Conservation (phyloP, 2,888 invertebrate species). For the Endomychus coccineus region DNA sequence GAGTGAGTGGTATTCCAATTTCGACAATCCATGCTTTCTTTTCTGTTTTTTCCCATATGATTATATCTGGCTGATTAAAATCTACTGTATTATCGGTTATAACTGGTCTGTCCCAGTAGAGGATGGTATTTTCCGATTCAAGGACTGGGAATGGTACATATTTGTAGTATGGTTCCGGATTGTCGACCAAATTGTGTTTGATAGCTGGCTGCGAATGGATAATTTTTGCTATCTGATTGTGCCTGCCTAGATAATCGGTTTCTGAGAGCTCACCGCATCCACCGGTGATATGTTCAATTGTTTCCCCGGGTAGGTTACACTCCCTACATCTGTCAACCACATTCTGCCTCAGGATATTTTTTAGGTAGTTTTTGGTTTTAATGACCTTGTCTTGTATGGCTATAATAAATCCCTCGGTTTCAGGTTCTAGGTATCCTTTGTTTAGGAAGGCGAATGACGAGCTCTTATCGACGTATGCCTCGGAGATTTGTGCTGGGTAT, state of each 20-base stretch:
- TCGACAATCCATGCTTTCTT: too few relatives aligned
- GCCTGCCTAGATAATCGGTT: conserved; percentile 18
- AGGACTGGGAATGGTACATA: conserved; percentile 12
- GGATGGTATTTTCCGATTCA: conserved; percentile 7
- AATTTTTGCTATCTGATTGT: conserved; percentile 18
- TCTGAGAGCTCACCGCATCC: conserved; percentile 14
- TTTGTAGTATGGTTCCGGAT: conserved; percentile 15
- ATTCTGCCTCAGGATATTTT: conserved; percentile 13
- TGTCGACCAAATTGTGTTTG: conserved; percentile 1
- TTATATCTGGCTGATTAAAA: conserved; percentile 16
- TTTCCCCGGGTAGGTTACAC: conserved; percentile 15
- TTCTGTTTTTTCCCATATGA: conserved; percentile 5
- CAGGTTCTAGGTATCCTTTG: conserved; percentile 16
- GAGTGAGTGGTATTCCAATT: too few relatives aligned
- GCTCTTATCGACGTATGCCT: conserved; percentile 9
- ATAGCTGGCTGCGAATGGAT: conserved; percentile 13
- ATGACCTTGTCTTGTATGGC: conserved; percentile 18
- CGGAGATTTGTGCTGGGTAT: conserved; percentile 7
- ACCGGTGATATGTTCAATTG: conserved; percentile 16
- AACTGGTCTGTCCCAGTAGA: conserved; percentile 16
- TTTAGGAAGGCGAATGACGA: conserved; percentile 14
- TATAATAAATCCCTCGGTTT: conserved; percentile 19
- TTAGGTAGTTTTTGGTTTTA: conserved; percentile 14
- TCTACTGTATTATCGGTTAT: conserved; percentile 13
- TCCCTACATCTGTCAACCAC: conserved; percentile 17